These are phyloP conservation scores for Aphis gossypii DNA, from an alignment of 1,140 invertebrate genomes.

Conservation along the genomic window DNA sequence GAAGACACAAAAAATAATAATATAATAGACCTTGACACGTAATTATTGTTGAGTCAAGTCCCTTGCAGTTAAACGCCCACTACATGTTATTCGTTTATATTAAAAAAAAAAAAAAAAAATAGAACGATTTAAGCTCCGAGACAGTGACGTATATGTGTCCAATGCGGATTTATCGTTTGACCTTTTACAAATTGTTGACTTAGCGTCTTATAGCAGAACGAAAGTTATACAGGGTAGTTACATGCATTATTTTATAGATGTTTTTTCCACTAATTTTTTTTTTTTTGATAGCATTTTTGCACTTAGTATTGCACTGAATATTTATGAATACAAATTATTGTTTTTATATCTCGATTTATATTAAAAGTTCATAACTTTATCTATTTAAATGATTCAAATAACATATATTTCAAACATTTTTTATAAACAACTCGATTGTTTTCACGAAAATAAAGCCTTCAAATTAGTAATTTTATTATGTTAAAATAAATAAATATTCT, in stretches of 20 bases:
- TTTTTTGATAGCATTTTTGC: neutral
- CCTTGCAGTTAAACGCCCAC: neutral
- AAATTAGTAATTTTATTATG: neutral
- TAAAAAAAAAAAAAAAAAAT: neutral
- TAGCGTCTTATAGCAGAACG: neutral
- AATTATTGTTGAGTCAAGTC: neutral
- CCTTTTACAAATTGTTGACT: neutral
- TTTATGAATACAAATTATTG: neutral
- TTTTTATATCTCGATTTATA: neutral
- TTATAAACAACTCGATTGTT: neutral
- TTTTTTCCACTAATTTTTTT: neutral
- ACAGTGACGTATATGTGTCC: neutral
- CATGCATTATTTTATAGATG: neutral
- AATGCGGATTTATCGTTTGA: conserved; percentile 23
- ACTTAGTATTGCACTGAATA: neutral
- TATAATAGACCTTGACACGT: conserved; percentile 51
- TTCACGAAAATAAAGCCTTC: neutral
- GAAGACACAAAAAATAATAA: conserved; percentile 44
- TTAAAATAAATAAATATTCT: neutral
- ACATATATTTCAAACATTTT: neutral
- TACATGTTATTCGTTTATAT: neutral
- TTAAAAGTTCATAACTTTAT: neutral
- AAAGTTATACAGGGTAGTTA: neutral
- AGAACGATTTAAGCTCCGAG: neutral
- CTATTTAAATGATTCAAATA: neutral